These are phyloP conservation scores for Apamea epomidion DNA, from an alignment of 2,888 invertebrate species.

Conservation along the genomic window DNA sequence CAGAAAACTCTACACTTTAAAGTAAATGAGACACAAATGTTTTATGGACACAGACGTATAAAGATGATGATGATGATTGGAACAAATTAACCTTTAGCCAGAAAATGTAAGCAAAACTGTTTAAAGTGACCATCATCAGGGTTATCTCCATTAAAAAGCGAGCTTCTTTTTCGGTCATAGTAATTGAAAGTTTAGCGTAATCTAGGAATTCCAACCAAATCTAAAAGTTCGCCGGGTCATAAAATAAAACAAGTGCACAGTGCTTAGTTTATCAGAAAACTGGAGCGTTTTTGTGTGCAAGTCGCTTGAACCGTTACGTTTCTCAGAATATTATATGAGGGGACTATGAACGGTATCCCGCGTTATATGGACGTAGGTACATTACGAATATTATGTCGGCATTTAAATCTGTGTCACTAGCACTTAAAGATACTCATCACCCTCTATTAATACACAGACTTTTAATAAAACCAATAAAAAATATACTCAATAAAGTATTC, in stretches of 20 bases:
- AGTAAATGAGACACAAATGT: conserved; percentile 32
- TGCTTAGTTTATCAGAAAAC: conserved; percentile 79
- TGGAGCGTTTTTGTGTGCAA: conserved; percentile 81
- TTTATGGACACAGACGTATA: conserved; percentile 32
- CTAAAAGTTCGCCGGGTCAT: conserved; percentile 77
- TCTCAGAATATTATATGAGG: conserved; percentile 81
- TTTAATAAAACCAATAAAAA: conserved; percentile 77
- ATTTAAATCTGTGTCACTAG: conserved; percentile 81
- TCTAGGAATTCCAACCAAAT: conserved; percentile 77
- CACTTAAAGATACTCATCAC: conserved; percentile 80
- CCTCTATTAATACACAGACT: conserved; percentile 76
- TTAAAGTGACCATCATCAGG: conserved; percentile 37
- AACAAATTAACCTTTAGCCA: conserved; percentile 40
- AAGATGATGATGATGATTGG: conserved; percentile 54
- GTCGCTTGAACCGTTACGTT: conserved; percentile 81
- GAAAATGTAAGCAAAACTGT: conserved; percentile 42
- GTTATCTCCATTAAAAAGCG: conserved; percentile 41
- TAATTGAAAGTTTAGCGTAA: conserved; percentile 69
- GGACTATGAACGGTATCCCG: conserved; percentile 81
- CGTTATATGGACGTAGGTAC: conserved; percentile 68
- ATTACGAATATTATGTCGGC: conserved; percentile 84
- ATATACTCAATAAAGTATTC: conserved; percentile 64
- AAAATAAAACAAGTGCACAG: conserved; percentile 74
- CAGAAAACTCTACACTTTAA: conserved; percentile 26
- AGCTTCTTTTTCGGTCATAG: conserved; percentile 38